Percentiles rank a stretch among this genome's conserved stretches.
Evolutionary conservation across 2,888 invertebrate genomes (phyloP).

Genomic region (Lochmaea crataegi): DNA sequence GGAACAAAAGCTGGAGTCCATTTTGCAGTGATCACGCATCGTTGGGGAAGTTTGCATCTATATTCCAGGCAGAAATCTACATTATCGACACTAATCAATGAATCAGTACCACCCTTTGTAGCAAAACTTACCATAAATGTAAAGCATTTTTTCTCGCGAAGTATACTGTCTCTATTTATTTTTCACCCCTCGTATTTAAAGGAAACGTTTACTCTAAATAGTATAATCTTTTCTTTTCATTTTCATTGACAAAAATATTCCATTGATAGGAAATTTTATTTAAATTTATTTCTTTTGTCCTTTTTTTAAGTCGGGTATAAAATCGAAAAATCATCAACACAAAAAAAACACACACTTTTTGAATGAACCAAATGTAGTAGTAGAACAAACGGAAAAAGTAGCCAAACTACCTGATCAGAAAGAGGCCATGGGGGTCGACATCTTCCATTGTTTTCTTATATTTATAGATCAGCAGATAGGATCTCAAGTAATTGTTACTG

Average conservation of each 20-base stretch:
- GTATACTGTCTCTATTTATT: too few relatives aligned
- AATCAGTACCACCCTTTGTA: too few relatives aligned
- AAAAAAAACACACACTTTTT: conserved; percentile 13
- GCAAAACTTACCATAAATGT: too few relatives aligned
- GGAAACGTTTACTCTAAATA: background rate
- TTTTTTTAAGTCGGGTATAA: background rate
- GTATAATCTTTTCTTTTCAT: background rate
- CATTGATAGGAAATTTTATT: conserved; percentile 17
- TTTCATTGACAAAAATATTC: background rate
- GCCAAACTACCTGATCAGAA: conserved; percentile 43
- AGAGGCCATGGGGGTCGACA: conserved; percentile 47
- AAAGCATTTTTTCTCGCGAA: too few relatives aligned
- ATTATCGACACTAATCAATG: too few relatives aligned
- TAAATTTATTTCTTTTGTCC: conserved; percentile 10
- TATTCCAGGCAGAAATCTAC: too few relatives aligned
- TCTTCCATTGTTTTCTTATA: conserved; percentile 58
- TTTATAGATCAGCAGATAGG: conserved; percentile 62
- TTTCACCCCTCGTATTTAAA: too few relatives aligned
- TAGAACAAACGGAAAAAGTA: conserved; percentile 30
- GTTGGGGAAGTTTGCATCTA: too few relatives aligned
- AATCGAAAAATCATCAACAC: conserved; percentile 4
- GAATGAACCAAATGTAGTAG: conserved; percentile 7
- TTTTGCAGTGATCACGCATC: too few relatives aligned
- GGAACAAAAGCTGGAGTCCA: too few relatives aligned
- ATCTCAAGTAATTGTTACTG: conserved; percentile 62